Percentiles rank a stretch among this genome's conserved stretches.
These are phyloP conservation scores for Saguinus imperator DNA, from an alignment of 2,113 vertebrate species.

Conservation along the genomic window DNA sequence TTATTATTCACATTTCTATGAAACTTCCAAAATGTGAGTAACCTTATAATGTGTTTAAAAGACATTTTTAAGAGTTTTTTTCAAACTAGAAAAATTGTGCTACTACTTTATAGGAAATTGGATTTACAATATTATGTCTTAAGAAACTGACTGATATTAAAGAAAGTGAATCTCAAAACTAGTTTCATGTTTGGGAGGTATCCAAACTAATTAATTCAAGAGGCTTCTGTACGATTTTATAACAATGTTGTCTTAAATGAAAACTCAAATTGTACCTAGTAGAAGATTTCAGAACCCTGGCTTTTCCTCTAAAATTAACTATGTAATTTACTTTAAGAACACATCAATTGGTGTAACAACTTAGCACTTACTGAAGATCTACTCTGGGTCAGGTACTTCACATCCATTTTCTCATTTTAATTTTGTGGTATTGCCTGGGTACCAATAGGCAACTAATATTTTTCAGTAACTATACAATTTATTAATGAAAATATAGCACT, in stretches of 20 bases:
- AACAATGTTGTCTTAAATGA: conserved; percentile 47
- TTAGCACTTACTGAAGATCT: not conserved
- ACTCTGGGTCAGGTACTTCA: not conserved
- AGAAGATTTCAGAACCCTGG: not conserved
- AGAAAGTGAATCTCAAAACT: conserved; percentile 14
- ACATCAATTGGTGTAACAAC: not conserved
- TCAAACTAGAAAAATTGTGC: conserved; percentile 36
- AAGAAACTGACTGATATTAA: conserved; percentile 3
- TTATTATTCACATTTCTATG: conserved; percentile 6
- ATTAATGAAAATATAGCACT: not conserved
- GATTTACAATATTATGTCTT: not conserved
- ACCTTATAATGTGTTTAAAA: not conserved
- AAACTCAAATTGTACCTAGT: not conserved
- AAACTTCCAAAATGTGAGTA: conserved; percentile 29
- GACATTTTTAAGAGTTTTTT: not conserved
- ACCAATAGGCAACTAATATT: not conserved
- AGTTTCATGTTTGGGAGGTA: not conserved
- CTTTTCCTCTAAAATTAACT: conserved; percentile 37
- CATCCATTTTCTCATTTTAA: conserved; percentile 41
- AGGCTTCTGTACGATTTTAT: conserved; percentile 43
- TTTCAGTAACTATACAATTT: not conserved
- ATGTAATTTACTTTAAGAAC: not conserved
- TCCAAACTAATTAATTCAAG: conserved; percentile 45
- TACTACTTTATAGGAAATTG: not conserved
- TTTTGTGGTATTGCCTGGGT: not conserved